A percentile compares a stretch with the other conserved stretches of the same genome.
Conservation (phyloP, 2,888 invertebrate genomes). For the Margaritifera margaritifera region DNA sequence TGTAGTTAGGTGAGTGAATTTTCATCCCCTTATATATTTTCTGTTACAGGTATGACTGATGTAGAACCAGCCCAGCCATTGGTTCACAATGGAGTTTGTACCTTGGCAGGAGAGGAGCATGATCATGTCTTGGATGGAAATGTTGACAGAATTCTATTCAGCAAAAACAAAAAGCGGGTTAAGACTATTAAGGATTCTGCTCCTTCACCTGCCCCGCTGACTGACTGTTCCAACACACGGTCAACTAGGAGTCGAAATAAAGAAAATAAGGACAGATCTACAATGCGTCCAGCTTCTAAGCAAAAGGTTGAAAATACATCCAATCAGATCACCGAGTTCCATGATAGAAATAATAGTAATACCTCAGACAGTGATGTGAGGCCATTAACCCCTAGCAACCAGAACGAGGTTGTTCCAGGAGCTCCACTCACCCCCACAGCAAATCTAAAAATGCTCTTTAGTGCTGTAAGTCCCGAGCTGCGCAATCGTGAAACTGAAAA, state of each 20-base stretch:
- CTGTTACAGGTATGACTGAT: too few species aligned
- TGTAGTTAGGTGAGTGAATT: too few species aligned
- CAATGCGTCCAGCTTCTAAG: conserved; percentile 1
- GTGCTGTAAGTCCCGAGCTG: conserved; percentile 76
- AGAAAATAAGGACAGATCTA: conserved; percentile 27
- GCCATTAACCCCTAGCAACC: conserved; percentile 39
- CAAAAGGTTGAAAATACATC: neutral
- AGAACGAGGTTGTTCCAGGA: conserved; percentile 23
- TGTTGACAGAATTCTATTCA: conserved; percentile 48
- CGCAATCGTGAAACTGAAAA: conserved; percentile 50
- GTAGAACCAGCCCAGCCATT: neutral
- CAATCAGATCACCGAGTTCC: neutral
- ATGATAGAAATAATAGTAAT: neutral
- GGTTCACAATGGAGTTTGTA: neutral
- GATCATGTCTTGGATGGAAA: conserved; percentile 46
- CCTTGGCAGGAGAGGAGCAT: conserved; percentile 32
- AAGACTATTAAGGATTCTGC: conserved; percentile 21
- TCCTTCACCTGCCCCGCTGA: too few species aligned
- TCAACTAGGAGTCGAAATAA: conserved; percentile 27
- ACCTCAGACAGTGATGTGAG: conserved; percentile 32
- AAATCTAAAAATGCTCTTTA: conserved; percentile 80
- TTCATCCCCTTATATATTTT: too few species aligned
- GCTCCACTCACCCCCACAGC: conserved; percentile 79
- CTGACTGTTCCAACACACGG: too few species aligned
- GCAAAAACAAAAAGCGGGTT: conserved; percentile 38